Conservation (phyloP, 2,888 invertebrate species). For the Formica aserva region DNA sequence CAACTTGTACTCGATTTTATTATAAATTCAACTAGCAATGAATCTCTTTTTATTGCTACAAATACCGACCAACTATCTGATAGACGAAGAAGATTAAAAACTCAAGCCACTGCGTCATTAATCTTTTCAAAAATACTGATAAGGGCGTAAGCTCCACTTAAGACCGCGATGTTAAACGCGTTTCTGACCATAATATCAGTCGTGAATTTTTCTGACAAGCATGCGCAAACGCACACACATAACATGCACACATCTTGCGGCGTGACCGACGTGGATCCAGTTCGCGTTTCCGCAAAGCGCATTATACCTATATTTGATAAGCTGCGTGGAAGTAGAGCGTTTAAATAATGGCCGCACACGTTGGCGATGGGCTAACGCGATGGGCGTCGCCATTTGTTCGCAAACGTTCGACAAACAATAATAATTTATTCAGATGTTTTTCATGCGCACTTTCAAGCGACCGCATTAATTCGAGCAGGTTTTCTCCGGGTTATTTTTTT, state of each 20-base stretch:
- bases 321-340: conserved; percentile 83
- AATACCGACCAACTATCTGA: not conserved
- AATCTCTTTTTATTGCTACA: not conserved
- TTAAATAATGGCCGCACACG: conserved; percentile 80
- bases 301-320: conserved; percentile 83
- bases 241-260: conserved; percentile 41
- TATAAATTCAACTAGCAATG: conserved; percentile 10
- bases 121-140: conserved; percentile 26
- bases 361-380: conserved; percentile 70
- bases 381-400: conserved; percentile 74
- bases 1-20: not conserved
- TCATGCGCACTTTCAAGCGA: conserved; percentile 71
- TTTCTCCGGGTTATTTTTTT: conserved; percentile 39
- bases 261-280: conserved; percentile 72
- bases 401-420: conserved; percentile 85
- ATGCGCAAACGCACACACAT: conserved; percentile 62
- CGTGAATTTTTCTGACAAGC: conserved; percentile 70
- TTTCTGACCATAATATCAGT: conserved; percentile 71
- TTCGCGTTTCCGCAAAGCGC: conserved; percentile 82
- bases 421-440: conserved; percentile 86
- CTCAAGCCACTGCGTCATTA: not conserved
- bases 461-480: conserved; percentile 64
- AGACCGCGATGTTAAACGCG: conserved; percentile 56
- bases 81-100: conserved; percentile 2
- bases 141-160: conserved; percentile 37